A percentile compares a stretch with the other conserved stretches of the same genome.
phyloP scores from a whole-genome alignment of 2,113 vertebrate species.

The Prunella fulvescens region DNA sequence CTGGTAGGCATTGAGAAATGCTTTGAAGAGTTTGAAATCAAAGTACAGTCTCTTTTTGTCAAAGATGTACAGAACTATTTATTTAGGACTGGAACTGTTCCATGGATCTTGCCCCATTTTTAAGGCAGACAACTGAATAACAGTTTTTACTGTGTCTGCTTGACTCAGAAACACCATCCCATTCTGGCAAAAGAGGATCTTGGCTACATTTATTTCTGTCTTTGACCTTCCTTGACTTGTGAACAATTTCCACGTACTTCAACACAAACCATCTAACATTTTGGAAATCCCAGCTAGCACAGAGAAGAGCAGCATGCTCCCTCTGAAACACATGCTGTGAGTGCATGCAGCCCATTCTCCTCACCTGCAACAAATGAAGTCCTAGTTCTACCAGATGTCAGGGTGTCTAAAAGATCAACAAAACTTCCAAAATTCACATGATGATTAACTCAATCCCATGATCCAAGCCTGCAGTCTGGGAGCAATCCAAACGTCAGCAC shows the following conservation, averaged over 20 bases:
- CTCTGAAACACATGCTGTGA: background rate
- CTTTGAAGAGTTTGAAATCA: constrained; percentile 7
- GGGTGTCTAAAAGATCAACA: background rate
- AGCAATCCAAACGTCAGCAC: background rate
- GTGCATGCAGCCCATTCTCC: background rate
- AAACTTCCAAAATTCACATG: background rate
- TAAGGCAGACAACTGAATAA: background rate
- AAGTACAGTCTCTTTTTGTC: background rate
- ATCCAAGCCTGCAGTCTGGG: background rate
- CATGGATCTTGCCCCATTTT: background rate
- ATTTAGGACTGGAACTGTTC: background rate
- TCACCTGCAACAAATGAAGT: background rate
- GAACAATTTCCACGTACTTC: background rate
- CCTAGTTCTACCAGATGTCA: background rate
- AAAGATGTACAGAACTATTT: background rate
- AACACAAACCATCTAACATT: background rate
- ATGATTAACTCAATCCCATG: background rate
- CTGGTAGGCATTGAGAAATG: background rate
- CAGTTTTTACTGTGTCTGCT: background rate
- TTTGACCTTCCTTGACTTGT: background rate
- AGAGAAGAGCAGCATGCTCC: background rate
- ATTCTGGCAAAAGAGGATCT: background rate
- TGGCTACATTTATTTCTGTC: background rate
- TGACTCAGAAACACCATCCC: background rate
- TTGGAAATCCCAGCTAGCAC: background rate